phyloP scores from a whole-genome alignment of 2,888 invertebrate genomes.

The Noctua pronuba region DNA sequence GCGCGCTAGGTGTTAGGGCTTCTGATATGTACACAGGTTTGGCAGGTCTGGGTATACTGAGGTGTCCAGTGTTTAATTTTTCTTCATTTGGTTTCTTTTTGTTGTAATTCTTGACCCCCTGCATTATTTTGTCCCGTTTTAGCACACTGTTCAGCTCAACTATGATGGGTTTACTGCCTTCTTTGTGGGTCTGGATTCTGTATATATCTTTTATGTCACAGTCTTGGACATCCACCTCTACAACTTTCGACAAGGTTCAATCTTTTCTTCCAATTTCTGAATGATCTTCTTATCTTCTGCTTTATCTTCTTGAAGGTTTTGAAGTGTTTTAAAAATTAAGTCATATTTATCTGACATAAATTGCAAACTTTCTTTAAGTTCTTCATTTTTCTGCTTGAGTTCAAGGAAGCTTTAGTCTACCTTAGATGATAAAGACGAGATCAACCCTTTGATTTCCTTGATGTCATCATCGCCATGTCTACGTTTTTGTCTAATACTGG shows the following conservation, averaged over 20 bases:
- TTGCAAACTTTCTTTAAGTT: neutral
- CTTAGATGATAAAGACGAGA: constrained; percentile 1
- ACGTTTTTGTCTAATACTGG: neutral
- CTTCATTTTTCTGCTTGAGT: neutral
- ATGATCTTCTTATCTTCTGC: neutral
- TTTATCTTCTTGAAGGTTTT: neutral
- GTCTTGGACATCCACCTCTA: no score
- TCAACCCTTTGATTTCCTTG: constrained; percentile 9
- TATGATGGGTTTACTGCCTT: no score
- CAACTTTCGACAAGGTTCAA: no score
- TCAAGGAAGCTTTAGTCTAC: neutral
- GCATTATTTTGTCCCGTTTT: no score
- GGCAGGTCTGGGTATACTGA: no score
- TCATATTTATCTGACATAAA: constrained; percentile 1
- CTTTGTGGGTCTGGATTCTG: neutral
- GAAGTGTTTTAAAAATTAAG: neutral
- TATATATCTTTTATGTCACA: no score
- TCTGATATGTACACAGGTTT: no score
- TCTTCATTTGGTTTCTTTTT: no score
- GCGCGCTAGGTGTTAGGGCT: no score
- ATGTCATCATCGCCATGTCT: constrained; percentile 11
- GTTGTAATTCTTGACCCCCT: no score
- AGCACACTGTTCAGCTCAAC: no score
- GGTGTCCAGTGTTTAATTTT: no score
- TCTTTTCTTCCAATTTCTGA: neutral